phyloP scores from a whole-genome alignment of 2,888 invertebrate genomes.

The Latrodectus hesperus region DNA sequence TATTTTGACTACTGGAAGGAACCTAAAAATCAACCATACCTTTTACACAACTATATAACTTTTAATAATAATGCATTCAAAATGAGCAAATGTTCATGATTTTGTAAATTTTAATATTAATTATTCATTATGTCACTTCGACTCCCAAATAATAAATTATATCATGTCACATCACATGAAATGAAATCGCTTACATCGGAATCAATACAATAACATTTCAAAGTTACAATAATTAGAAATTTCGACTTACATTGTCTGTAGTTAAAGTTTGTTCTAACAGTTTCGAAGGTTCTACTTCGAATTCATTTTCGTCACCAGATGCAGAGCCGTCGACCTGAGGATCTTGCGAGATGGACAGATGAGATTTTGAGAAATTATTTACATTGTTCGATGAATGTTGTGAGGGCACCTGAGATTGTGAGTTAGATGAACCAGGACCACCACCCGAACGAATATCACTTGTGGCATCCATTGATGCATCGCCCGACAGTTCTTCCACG shows the following conservation, averaged over 20 bases:
- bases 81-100: too few species aligned
- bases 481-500: conserved; percentile 67
- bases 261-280: conserved; percentile 70
- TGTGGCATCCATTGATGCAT: conserved; percentile 64
- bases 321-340: conserved; percentile 58
- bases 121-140: background rate
- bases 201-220: background rate
- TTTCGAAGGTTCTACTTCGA: conserved; percentile 69
- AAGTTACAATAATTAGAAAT: background rate
- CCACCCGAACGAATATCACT: conserved; percentile 64
- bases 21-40: conserved; percentile 37
- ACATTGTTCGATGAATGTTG: conserved; percentile 61
- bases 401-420: conserved; percentile 69
- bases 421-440: conserved; percentile 54
- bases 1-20: conserved; percentile 68
- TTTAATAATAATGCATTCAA: too few species aligned
- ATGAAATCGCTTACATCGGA: background rate
- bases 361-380: conserved; percentile 61
- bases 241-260: conserved; percentile 69
- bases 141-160: background rate
- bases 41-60: too few species aligned
- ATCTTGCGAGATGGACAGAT: conserved; percentile 64
- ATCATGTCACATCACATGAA: background rate
- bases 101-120: too few species aligned
- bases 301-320: conserved; percentile 68